Conservation (phyloP, 2,113 vertebrate genomes). For the Oncorhynchus kisutch region DNA sequence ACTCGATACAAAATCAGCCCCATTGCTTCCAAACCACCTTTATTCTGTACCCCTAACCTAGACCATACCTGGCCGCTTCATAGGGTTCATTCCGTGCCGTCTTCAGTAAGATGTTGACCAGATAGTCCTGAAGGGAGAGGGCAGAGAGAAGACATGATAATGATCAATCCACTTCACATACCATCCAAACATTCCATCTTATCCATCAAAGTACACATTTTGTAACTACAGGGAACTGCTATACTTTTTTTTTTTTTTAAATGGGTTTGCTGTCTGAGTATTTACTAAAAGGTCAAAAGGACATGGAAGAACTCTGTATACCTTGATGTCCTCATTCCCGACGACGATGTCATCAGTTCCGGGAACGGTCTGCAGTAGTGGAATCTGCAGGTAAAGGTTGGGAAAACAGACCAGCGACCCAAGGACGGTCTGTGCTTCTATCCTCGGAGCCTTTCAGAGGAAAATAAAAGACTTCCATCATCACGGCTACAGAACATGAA, state of each 20-base stretch:
- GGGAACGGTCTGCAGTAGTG: constrained; percentile 70
- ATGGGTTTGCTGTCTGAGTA: not conserved
- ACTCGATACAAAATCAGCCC: too few relatives aligned
- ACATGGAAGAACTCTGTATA: constrained; percentile 43
- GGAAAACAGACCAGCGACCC: constrained; percentile 97
- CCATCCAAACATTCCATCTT: not conserved
- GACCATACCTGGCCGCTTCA: constrained; percentile 92
- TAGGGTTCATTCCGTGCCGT: constrained; percentile 87
- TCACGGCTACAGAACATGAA: not conserved
- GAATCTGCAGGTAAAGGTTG: constrained; percentile 86
- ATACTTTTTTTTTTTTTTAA: too few relatives aligned
- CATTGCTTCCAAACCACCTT: not conserved
- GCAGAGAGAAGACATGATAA: not conserved
- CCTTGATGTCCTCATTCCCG: constrained; percentile 85
- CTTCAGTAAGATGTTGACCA: constrained; percentile 88
- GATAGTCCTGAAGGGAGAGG: constrained; percentile 79
- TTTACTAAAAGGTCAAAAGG: not conserved
- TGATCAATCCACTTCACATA: not conserved
- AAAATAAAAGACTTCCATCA: not conserved
- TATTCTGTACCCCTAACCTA: not conserved
- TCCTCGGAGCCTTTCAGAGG: constrained; percentile 81
- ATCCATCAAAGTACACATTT: too few relatives aligned
- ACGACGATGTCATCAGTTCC: constrained; percentile 70
- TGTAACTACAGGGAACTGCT: too few relatives aligned
- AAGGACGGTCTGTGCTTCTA: constrained; percentile 90